These are phyloP conservation scores for Slavum lentiscoides DNA, from an alignment of 2,888 invertebrate genomes.

Conservation along the genomic window DNA sequence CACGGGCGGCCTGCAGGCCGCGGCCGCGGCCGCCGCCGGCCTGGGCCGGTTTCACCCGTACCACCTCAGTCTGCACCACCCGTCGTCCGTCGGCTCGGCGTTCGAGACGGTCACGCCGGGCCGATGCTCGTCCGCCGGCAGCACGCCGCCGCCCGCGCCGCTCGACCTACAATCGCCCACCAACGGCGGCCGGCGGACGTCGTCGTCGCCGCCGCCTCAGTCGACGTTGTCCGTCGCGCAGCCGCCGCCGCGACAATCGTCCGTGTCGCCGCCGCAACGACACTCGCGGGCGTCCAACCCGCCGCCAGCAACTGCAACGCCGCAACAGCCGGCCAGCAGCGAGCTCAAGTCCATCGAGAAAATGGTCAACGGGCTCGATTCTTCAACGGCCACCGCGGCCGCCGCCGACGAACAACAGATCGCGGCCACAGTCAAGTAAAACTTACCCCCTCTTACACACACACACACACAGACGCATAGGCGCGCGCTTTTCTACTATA, in stretches of 20 bases:
- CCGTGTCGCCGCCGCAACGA: slow-evolving; percentile 51
- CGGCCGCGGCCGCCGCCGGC: slow-evolving; percentile 63
- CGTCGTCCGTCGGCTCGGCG: slow-evolving; percentile 73
- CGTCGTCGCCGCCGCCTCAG: slow-evolving; percentile 39
- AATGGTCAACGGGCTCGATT: slow-evolving; percentile 94
- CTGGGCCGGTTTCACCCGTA: slow-evolving; percentile 88
- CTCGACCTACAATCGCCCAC: slow-evolving; percentile 53
- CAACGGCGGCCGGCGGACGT: slow-evolving; percentile 33
- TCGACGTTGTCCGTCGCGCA: slow-evolving; percentile 52
- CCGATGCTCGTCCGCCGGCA: slow-evolving; percentile 60
- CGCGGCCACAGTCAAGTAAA: slow-evolving; percentile 50
- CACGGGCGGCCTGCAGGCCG: slow-evolving; percentile 22
- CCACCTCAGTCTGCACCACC: slow-evolving; percentile 61
- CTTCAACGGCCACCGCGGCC: slow-evolving; percentile 63
- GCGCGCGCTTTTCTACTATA: no score
- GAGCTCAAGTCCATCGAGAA: slow-evolving; percentile 95
- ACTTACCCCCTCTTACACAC: not conserved
- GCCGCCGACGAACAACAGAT: slow-evolving; percentile 59
- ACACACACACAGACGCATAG: no score
- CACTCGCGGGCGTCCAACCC: slow-evolving; percentile 56
- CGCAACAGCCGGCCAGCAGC: slow-evolving; percentile 61
- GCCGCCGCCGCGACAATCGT: slow-evolving; percentile 34
- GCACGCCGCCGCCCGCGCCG: slow-evolving; percentile 56
- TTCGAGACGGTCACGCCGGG: slow-evolving; percentile 88
- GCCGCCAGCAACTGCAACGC: slow-evolving; percentile 56